Evolutionary conservation across 1,140 invertebrate genomes (phyloP), one percentile per base, ranked within the genome.

Genomic region (Bilobella aurantiaca): DNA sequence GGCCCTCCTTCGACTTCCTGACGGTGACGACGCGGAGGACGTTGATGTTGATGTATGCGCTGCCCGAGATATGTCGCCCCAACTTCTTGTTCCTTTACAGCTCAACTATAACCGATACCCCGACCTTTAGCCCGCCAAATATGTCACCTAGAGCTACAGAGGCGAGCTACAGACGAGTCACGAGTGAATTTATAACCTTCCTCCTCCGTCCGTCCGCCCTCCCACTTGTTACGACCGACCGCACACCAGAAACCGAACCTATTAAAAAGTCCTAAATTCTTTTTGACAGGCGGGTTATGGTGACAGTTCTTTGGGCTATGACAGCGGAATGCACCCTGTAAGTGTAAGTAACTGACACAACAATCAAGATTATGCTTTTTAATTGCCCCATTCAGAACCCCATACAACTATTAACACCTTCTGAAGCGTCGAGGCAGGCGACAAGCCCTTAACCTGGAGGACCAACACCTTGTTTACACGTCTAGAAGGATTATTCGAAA

Each of bases 301-400:
- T 61, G 70, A 69, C 53, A 66, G 65, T 64, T 69, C 68, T 31
- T 69, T 72, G 67, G 69, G 69, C 47, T 72, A 72, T 62, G 70
- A 72, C 32, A 67, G 62, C 60, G 65, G 69, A 29, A 72, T 72
- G 70, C 70, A 72, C 56, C 70, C 70, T 25, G 70, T 72, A 34
- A 72, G 70, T 60, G 70, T 72, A 66, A 67, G 70, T 62, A 30
- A 25, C 5, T 3, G n/a, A 27, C 12, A 59, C 5, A 31, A 29
- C 58, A 59, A 42, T 53, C 49, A 53, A 23, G 25, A 16, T 53
- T 53, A 65, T 37, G 28, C 57, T 23, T 31, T 46, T 58, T 65
- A 59, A 58, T 59, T 65, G 5, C 30, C 8, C 31, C 2, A 8
- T 25, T 32, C 25, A 42, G 18, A 42, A 42, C 34, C 34, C 34